phyloP scores from a whole-genome alignment of 2,888 invertebrate species.

The Protodeltote pygarga region DNA sequence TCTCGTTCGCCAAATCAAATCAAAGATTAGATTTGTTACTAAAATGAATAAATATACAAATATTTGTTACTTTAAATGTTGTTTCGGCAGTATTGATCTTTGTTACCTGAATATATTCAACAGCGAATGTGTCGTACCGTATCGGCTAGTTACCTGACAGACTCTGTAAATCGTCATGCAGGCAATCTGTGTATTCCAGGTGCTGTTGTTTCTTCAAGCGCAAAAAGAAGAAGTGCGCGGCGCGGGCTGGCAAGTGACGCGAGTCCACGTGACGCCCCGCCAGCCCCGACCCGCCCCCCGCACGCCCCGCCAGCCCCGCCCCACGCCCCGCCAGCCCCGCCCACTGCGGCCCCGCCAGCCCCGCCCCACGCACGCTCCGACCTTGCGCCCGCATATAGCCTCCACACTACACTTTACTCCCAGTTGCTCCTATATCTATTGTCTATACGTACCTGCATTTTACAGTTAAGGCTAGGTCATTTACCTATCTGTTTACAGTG shows the following conservation, averaged over 20 bases:
- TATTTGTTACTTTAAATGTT: too few relatives aligned
- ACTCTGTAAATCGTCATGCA: constrained; percentile 85
- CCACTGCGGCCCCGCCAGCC: constrained; percentile 8
- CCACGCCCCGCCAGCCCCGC: constrained; percentile 11
- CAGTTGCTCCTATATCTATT: constrained; percentile 41
- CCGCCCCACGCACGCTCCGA: constrained; percentile 24
- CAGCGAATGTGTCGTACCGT: constrained; percentile 25
- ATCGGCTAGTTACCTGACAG: constrained; percentile 75
- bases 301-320: constrained; percentile 14
- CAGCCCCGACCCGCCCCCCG: constrained; percentile 40
- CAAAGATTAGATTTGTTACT: too few relatives aligned
- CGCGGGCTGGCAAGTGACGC: constrained; percentile 96
- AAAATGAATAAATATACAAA: too few relatives aligned
- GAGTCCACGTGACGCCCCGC: constrained; percentile 69
- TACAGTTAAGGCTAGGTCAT: constrained; percentile 8
- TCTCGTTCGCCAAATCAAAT: too few relatives aligned
- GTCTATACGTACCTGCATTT: constrained; percentile 29
- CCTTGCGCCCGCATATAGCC: constrained; percentile 34
- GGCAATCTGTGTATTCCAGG: constrained; percentile 90
- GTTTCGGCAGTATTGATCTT: too few relatives aligned
- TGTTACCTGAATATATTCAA: neutral
- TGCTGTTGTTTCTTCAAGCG: constrained; percentile 99
- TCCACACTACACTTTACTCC: constrained; percentile 29
- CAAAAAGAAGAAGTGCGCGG: constrained; percentile 98
- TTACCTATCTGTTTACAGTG: constrained; percentile 11